These are phyloP conservation scores for Nycticorax nycticorax DNA, from an alignment of 2,113 vertebrate species.

Conservation along the genomic window DNA sequence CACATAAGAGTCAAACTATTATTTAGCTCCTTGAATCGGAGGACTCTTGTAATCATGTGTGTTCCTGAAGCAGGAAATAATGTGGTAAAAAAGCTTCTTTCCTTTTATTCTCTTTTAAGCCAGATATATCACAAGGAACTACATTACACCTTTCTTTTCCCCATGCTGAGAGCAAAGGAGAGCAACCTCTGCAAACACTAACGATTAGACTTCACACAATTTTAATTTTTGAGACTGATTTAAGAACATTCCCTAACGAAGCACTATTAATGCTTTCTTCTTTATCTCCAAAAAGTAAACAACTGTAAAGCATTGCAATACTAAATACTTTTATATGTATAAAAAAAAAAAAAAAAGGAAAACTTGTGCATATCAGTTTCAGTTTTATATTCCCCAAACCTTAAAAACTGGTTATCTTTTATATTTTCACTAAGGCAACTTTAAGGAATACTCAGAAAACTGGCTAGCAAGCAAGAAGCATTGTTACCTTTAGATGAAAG, in stretches of 20 bases:
- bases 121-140: background rate
- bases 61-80: background rate
- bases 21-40: background rate
- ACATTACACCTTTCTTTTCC: background rate
- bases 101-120: background rate
- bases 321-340: background rate
- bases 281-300: background rate
- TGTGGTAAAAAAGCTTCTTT: background rate
- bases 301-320: background rate
- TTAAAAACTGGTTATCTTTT: background rate
- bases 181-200: background rate
- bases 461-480: background rate
- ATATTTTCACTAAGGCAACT: background rate
- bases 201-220: background rate
- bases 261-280: background rate
- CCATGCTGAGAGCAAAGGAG: constrained; percentile 47
- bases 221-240: background rate
- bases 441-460: background rate
- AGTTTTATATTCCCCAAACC: background rate
- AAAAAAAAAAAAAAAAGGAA: background rate
- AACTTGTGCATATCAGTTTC: background rate
- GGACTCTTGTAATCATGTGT: background rate
- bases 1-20: background rate
- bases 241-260: background rate
- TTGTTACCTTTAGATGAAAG: background rate